Conservation (phyloP, 2,797 vertebrate genomes). For the Sandelia bainsii region DNA sequence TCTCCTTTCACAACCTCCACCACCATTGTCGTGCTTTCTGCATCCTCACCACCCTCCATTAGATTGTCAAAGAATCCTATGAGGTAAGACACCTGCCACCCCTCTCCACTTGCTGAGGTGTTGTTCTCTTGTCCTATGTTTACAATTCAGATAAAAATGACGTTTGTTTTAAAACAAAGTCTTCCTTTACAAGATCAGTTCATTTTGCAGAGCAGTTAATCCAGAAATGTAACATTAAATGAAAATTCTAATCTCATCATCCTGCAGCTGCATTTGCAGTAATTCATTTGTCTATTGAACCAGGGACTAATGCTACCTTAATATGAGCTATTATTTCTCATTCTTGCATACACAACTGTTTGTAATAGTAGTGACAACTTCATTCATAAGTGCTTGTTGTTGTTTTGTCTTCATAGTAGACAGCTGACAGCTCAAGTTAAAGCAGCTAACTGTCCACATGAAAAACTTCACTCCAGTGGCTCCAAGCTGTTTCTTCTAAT, state of each 20-base stretch:
- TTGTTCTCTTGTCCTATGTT: slow-evolving; percentile 58
- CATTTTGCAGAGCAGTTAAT: background rate
- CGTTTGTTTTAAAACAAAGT: background rate
- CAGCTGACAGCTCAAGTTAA: background rate
- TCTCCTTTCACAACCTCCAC: slow-evolving; percentile 82
- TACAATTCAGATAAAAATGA: background rate
- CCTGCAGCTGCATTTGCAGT: background rate
- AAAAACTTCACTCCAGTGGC: background rate
- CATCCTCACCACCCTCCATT: slow-evolving; percentile 96
- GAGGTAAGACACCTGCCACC: slow-evolving; percentile 93
- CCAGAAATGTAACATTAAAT: background rate
- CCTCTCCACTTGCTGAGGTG: slow-evolving; percentile 61
- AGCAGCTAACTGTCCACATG: background rate
- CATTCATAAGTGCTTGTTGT: background rate
- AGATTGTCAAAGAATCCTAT: slow-evolving; percentile 99
- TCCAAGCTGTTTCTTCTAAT: background rate
- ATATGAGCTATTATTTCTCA: no score
- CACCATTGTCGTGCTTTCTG: slow-evolving; percentile 96
- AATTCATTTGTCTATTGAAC: background rate
- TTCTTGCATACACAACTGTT: no score
- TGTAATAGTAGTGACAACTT: background rate
- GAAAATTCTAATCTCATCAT: background rate
- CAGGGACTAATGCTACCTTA: background rate
- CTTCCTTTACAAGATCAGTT: background rate
- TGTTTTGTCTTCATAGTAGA: background rate